phyloP scores from a whole-genome alignment of 2,113 vertebrate genomes.

The Procavia capensis region DNA sequence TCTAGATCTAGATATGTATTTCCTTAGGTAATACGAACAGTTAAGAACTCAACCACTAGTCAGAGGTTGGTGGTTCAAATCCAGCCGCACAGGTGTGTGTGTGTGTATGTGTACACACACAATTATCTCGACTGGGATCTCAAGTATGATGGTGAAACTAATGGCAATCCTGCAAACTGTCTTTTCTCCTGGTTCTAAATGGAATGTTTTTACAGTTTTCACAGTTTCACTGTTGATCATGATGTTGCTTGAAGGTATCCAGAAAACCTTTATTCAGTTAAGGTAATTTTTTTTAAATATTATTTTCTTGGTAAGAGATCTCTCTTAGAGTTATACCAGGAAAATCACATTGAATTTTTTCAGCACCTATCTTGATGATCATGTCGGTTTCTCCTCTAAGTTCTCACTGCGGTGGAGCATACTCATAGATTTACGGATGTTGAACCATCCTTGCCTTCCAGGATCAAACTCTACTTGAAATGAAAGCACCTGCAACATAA shows the following conservation, averaged over 20 bases:
- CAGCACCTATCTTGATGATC: too few relatives aligned
- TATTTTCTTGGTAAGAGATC: not conserved
- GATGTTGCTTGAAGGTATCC: not conserved
- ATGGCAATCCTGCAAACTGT: too few relatives aligned
- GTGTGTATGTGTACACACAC: too few relatives aligned
- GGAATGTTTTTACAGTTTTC: not conserved
- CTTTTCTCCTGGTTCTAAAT: not conserved
- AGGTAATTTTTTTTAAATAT: rapidly evolving
- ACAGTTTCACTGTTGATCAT: not conserved
- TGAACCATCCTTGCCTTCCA: rapidly evolving
- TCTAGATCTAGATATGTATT: too few relatives aligned
- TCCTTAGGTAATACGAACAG: too few relatives aligned
- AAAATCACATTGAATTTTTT: not conserved
- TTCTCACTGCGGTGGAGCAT: rapidly evolving
- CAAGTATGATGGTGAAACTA: not conserved
- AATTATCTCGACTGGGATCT: not conserved
- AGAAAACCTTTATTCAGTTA: not conserved
- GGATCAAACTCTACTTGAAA: not conserved
- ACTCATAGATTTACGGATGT: rapidly evolving
- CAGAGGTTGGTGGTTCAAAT: too few relatives aligned
- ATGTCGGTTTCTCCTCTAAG: rapidly evolving
- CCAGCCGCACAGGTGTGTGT: too few relatives aligned
- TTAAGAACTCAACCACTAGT: too few relatives aligned
- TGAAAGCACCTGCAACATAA: rapidly evolving
- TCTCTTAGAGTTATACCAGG: not conserved